Conservation (phyloP, 2,113 vertebrate species). For the Cyanoderma ruficeps region DNA sequence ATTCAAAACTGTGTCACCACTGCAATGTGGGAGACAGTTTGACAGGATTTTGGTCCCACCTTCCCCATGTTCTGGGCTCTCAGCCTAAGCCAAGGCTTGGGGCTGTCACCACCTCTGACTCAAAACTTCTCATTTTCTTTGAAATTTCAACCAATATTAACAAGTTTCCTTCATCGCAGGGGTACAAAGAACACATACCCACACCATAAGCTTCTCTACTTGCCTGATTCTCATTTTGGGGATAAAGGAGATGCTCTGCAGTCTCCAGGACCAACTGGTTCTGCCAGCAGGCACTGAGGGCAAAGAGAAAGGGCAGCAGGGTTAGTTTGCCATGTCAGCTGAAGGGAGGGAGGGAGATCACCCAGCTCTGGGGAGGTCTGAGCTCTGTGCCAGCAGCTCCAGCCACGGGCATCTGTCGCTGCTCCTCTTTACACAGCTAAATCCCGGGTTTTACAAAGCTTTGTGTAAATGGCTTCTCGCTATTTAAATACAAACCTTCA, state of each 20-base stretch:
- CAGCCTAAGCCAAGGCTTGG: background rate
- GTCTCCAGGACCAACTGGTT: conserved; percentile 31
- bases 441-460: conserved; percentile 37
- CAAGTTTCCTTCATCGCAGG: background rate
- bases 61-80: background rate
- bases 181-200: background rate
- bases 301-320: background rate
- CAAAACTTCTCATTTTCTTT: background rate
- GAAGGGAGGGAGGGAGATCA: background rate
- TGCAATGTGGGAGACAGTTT: background rate
- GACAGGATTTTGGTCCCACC: background rate
- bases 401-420: conserved; percentile 13
- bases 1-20: background rate
- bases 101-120: background rate
- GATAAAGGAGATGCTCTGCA: conserved; percentile 54
- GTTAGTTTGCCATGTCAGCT: background rate
- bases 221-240: conserved; percentile 70
- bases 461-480: conserved; percentile 54
- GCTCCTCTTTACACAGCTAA: conserved; percentile 25
- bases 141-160: background rate
- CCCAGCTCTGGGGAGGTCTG: background rate
- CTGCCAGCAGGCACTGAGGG: conserved; percentile 48
- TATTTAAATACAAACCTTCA: conserved; percentile 40
- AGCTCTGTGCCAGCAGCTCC: background rate
- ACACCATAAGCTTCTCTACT: background rate